Evolutionary conservation across 92 coral and sea anemone genomes (phyloP), one percentile per base, ranked within the genome.

Genomic region (Montipora capitata): DNA sequence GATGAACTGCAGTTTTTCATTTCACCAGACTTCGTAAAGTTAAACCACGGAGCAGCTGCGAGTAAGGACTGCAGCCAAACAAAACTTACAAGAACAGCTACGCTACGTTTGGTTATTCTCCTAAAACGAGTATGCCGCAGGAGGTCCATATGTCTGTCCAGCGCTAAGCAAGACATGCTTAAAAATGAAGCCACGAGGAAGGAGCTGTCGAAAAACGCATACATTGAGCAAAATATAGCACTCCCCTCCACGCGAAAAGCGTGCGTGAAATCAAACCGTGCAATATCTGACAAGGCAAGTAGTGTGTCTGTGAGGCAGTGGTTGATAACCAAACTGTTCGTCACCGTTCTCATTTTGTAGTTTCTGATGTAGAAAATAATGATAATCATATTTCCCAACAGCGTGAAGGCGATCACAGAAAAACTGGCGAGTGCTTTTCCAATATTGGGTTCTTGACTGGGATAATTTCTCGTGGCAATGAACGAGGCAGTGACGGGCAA

Each of bases 321-420:
- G 63, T 94, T 95, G 17, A 95, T 66, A 0, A 95, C 95, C 76
- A 94, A 10, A 5, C 82, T 77, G 70, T 95, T 95, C 0, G 98
- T 95, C 45, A 79, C 91, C 2, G 98, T 95, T 42, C 94, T 86
- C 96, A 91, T 91, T 61, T 95, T 95, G 72, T 84, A 86, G 90
- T 94, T 95, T 38, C 77, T 79, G 68, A 82, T 77, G 63, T 84
- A 95, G 8, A 93, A 71, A 27, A 82, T 77, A 2, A 89, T 4
- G 69, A 95, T 91, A 5, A 93, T 16, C 3, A 81, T 10, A 77
- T 95, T 95, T 0, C 93, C 92, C 5, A 70, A 10, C 20, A 95
- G 72, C 15, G 98, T 80, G 49, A 40, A 39, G 35, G 35, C 75
- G 14, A 75, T 42, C 2, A 90, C 73, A 1, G 88, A 68, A 39